Base-by-base conservation (phyloP, 2,797 vertebrate genomes). In the Phrynocephalus guinanensis region DNA sequence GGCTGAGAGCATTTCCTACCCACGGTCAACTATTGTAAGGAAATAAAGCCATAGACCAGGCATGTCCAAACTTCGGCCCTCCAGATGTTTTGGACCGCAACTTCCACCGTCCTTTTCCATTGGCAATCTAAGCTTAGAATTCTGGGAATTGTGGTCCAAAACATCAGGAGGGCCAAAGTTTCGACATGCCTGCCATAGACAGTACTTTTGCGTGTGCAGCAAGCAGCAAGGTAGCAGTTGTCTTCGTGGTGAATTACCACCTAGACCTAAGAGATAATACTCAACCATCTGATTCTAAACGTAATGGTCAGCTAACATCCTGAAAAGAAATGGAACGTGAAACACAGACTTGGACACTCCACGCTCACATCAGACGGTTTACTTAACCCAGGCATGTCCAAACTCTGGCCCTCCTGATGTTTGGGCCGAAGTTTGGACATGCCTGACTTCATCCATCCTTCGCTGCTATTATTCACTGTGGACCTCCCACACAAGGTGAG, bases 401-500 rank as follows among this genome's bases (percentile, higher is more conserved):
- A 38, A 38, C 38, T 38, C 38, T 38, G 38, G 38, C 38, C 38
- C 38, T 38, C 38, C 38, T 38, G 38, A 38, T 38, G 38, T 38
- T 38, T 3, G 38, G 38, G 38, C 38, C 38, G 38, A 38, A 38
- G 38, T 38, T 38, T 38, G 38, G 38, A 38, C 38, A 38, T 38
- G 38, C 38, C 70, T 71, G 70, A 30, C 28, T n/a, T n/a, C 13
- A 18, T 0, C 3, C n/a, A 63, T 56, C 1, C n/a, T 75, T 60
- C 48, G 11, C 75, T 70, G n/a, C 87, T 48, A 22, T 26, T 9
- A 82, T 44, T 18, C 22, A 91, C 72, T 1, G 22, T 26, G 88
- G 72, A 50, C 78, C 75, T 2, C 80, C 67, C 66, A 90, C 28
- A 1, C 77, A 78, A 90, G 28, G 89, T 83, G 4, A 44, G 0